Evolutionary conservation across 2,888 invertebrate species (phyloP).

Genomic region (Andrena marginata): DNA sequence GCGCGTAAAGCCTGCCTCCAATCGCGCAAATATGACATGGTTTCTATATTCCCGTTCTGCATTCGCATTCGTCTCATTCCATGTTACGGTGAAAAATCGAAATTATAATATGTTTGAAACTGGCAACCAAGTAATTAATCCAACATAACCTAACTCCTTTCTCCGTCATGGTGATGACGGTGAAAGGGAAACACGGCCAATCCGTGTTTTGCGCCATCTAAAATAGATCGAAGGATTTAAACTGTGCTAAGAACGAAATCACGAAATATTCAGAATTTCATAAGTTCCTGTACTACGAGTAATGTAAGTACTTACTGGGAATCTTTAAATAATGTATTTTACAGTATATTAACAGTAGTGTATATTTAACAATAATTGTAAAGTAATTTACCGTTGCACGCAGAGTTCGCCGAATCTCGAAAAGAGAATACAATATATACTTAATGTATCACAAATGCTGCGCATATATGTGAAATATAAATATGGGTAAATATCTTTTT

Average conservation of each 20-base stretch:
- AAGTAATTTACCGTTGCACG: no score
- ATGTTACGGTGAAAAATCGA: slow-evolving; percentile 9
- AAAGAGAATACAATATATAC: no score
- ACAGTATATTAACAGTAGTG: not conserved
- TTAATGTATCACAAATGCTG: no score
- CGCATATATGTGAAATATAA: no score
- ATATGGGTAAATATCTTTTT: no score
- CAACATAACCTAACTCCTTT: slow-evolving; percentile 50
- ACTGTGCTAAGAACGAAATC: not conserved
- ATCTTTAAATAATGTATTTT: not conserved
- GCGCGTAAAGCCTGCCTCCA: slow-evolving; percentile 95
- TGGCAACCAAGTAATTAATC: slow-evolving; percentile 33
- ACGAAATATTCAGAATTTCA: not conserved
- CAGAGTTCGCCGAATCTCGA: no score
- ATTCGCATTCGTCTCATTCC: slow-evolving; percentile 53
- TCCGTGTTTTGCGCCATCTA: slow-evolving; percentile 30
- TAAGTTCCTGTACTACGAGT: not conserved
- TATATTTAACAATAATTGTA: no score
- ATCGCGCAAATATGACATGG: slow-evolving; percentile 87
- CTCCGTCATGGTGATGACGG: slow-evolving; percentile 9
- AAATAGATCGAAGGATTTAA: not conserved
- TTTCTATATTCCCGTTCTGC: slow-evolving; percentile 50
- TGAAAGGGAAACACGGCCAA: slow-evolving; percentile 21
- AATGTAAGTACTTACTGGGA: not conserved
- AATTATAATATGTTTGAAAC: not conserved